Base-by-base conservation (phyloP, 2,888 invertebrate species). In the Agonopterix arenella region DNA sequence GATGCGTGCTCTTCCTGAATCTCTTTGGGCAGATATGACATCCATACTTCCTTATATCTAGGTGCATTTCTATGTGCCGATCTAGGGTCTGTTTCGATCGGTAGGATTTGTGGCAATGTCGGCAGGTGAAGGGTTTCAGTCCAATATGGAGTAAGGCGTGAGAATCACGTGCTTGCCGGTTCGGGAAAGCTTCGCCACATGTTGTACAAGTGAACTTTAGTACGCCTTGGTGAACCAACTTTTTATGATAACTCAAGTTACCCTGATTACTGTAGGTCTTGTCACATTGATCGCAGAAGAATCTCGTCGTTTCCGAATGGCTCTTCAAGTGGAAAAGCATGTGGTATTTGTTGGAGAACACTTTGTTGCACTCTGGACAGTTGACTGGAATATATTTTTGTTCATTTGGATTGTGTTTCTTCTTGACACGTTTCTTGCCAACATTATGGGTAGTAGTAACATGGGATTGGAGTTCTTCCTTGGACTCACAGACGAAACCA, bases 151-250 rank as follows among this genome's bases (percentile, higher is more conserved):
- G 60, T 0, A 78, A 70, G 1, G 63, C 45, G 75, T 91, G 91
- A 0, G 72, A 68, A 52, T 86, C 73, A 37, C 90, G 76, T 10
- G 80, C 77, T 7, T 66, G 60, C 0, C 79, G 69, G 2, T 84
- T 74, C 0, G 89, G 83, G 58, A 91, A 91, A 2, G 77, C 78
- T 53, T 90, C 90, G 0, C 80, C 80, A 57, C 91, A 91, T 10
- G 66, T 61, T 0, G 70, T 49, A 58, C 91, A 91, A 1, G 70
- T 50, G 60, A 80, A 80, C 0, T 76, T 76, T 49, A 89, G 73
- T 1, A 75, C 61, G 4, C 90, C 80, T 3, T 80, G 78, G 54
- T 91, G 91, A 1, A 72, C 72, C 0, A 70, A 36, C 53, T 76
- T 81, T 52, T 64, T 64, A 59, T 92, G 91, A 11, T 72, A 73